These are phyloP conservation scores for Pocillopora verrucosa DNA, from an alignment of 64 coral and sea anemone species.

Conservation along the genomic window DNA sequence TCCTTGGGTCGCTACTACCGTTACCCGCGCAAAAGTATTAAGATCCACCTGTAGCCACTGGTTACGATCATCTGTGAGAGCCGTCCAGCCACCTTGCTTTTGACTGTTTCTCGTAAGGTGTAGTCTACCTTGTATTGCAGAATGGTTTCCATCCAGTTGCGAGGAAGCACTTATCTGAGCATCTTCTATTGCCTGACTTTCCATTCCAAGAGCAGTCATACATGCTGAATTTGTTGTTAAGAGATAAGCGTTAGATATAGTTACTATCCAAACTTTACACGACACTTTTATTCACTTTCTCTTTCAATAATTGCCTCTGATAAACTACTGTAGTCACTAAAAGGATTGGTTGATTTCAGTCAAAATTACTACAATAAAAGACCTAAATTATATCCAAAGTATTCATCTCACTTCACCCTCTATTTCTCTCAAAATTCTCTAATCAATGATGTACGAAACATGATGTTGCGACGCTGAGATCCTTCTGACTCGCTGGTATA, in stretches of 20 bases:
- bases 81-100: background rate
- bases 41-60: background rate
- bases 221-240: background rate
- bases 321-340: background rate
- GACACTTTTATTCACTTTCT: background rate
- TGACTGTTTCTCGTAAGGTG: background rate
- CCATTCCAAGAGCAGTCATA: background rate
- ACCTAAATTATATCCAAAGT: too few species aligned
- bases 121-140: background rate
- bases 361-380: too few species aligned
- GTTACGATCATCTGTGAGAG: conserved; percentile 6
- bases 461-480: too few species aligned
- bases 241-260: background rate
- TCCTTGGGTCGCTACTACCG: background rate
- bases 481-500: too few species aligned
- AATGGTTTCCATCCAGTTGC: background rate
- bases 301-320: background rate
- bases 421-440: background rate
- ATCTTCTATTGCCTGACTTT: background rate
- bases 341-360: too few species aligned
- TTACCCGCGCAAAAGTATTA: background rate
- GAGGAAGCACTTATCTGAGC: background rate
- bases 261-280: background rate
- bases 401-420: background rate
- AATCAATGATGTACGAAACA: too few species aligned